phyloP scores from a whole-genome alignment of 2,888 invertebrate genomes.

The Deilephila elpenor region DNA sequence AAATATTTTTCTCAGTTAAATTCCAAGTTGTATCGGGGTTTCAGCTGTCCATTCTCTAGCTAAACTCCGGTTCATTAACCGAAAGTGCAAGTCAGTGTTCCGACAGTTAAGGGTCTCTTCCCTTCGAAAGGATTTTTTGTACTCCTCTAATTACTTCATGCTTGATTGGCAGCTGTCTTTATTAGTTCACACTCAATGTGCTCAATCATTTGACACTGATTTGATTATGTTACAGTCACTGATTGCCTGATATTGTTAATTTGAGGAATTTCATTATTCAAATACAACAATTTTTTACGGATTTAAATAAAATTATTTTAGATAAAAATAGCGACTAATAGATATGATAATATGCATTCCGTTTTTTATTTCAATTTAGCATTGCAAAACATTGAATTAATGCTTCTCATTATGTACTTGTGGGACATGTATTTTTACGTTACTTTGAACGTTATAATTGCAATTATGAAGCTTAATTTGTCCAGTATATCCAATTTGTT shows the following conservation, averaged over 20 bases:
- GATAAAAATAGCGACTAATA: too few species aligned
- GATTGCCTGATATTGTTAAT: neutral
- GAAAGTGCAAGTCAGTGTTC: slow-evolving; percentile 17
- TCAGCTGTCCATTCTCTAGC: slow-evolving; percentile 11
- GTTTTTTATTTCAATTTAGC: too few species aligned
- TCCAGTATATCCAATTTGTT: too few species aligned
- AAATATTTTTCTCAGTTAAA: neutral
- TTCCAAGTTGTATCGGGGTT: neutral
- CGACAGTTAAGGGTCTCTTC: slow-evolving; percentile 10
- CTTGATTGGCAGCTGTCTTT: slow-evolving; percentile 23
- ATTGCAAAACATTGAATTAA: too few species aligned
- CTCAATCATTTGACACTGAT: neutral
- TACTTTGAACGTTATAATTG: too few species aligned
- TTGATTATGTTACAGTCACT: neutral
- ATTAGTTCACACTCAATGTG: slow-evolving; percentile 14
- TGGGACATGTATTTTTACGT: too few species aligned
- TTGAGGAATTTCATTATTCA: slow-evolving; percentile 8
- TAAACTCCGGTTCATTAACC: slow-evolving; percentile 13
- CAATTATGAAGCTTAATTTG: too few species aligned
- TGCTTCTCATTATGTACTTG: too few species aligned
- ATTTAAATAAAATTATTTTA: too few species aligned
- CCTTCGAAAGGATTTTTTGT: slow-evolving; percentile 9
- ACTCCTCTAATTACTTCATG: slow-evolving; percentile 14
- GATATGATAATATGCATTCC: too few species aligned
- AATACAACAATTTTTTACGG: neutral